Base-by-base conservation (phyloP, 1,140 invertebrate genomes). In the Drosophila erecta region DNA sequence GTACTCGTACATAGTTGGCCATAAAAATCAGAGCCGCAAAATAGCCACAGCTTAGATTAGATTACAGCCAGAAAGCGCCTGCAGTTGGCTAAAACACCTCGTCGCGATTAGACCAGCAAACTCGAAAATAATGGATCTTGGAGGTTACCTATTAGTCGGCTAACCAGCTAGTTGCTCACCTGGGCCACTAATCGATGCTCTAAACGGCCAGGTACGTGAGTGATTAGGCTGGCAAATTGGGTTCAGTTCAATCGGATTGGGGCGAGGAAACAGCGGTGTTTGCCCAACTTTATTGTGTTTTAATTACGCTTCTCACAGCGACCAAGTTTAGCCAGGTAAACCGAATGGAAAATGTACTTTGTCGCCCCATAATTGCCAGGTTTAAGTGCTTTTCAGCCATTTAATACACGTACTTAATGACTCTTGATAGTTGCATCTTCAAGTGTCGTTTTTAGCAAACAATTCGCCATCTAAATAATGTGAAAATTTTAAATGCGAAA, bases 391-490 rank as follows among this genome's bases (percentile, higher is more conserved):
- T 56, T 70, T 49, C 43, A 49, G 43, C 43, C 66, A 47, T 70
- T 70, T 70, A 47, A 70, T 69, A 69, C 44, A 20, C 59, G 64
- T 40, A 22, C 30, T 70, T 70, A 70, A 70, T 70, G 64, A 56
- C 64, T 47, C 66, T 69, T 47, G 66, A 56, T 69, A 57, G 66
- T 27, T 70, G 66, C 64, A 70, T 70, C 66, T 70, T 49, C 12
- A 70, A 49, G 50, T 70, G 43, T 20, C 66, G 30, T 47, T 57
- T 69, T 70, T 57, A 70, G 43, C 66, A 70, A 47, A 70, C 66
- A 70, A 70, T 70, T 70, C 37, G 50, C 66, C 8, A 57, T 70
- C 64, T 40, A 24, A 70, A 70, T 49, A 70, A 70, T 70, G 66
- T 57, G 64, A 70, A 70, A 70, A 67, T 41, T 22, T 35, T 27